Percentiles rank a stretch among this genome's conserved stretches.
Conservation (phyloP, 2,113 vertebrate genomes). For the Aptenodytes forsteri region DNA sequence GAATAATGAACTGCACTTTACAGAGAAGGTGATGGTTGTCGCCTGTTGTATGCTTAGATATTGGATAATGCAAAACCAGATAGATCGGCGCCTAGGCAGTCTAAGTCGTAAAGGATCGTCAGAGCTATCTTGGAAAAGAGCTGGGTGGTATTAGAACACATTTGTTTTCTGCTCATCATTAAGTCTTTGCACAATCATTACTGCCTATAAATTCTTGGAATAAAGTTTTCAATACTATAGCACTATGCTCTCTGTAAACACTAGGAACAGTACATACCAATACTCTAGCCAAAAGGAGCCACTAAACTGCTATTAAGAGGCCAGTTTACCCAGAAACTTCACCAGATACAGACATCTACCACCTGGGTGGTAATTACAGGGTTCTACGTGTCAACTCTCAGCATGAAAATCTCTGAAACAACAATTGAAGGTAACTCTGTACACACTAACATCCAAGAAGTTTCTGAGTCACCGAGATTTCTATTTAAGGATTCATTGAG, state of each 20-base stretch:
- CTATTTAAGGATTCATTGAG: neutral
- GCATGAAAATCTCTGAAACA: neutral
- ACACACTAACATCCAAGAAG: neutral
- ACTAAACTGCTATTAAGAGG: neutral
- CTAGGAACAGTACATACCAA: neutral
- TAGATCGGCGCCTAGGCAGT: rapidly evolving
- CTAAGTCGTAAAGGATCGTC: neutral
- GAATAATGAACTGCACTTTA: neutral
- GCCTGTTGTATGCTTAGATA: neutral
- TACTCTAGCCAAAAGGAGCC: neutral
- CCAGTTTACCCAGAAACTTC: neutral
- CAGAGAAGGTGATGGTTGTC: neutral
- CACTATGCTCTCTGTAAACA: neutral
- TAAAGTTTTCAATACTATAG: neutral
- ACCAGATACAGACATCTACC: neutral
- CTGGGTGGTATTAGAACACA: neutral
- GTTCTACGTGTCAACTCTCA: neutral
- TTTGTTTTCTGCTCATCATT: neutral
- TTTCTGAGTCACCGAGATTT: neutral
- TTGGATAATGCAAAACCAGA: neutral
- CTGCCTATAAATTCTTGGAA: neutral
- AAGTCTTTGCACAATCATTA: neutral
- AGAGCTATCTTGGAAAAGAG: neutral
- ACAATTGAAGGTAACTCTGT: neutral
- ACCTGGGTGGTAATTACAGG: neutral